phyloP scores from a whole-genome alignment of 1,140 invertebrate species.

The Papilio polytes region DNA sequence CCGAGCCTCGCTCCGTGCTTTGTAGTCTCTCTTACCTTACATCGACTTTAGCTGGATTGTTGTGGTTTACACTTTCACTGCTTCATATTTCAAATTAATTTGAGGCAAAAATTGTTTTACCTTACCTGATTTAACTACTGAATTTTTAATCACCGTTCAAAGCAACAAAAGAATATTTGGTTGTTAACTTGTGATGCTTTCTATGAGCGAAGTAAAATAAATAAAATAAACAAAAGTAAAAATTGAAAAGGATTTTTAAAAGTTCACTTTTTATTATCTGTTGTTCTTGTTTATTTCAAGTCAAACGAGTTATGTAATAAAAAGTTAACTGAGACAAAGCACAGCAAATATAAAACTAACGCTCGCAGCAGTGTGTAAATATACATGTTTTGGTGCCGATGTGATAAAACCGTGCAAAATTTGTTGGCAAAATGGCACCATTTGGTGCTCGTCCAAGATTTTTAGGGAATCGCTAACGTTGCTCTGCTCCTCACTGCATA shows the following conservation, averaged over 20 bases:
- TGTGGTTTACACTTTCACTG: background rate
- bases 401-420: constrained; percentile 9
- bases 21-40: background rate
- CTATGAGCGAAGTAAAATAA: background rate
- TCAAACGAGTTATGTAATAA: background rate
- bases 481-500: background rate
- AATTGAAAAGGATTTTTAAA: background rate
- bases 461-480: constrained; percentile 1
- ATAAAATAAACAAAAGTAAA: background rate
- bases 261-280: background rate
- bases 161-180: background rate
- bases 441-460: constrained; percentile 23
- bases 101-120: too few species aligned
- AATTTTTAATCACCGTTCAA: too few species aligned
- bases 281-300: background rate
- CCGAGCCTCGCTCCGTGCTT: background rate
- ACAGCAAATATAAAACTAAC: background rate
- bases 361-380: background rate
- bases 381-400: constrained; percentile 9
- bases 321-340: background rate
- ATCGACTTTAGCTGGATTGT: background rate
- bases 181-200: background rate
- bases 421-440: constrained; percentile 1
- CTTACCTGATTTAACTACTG: too few species aligned
- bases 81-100: too few species aligned